Base-by-base conservation (phyloP, 2,797 vertebrate species). In the Hydrocynus forskahlii region DNA sequence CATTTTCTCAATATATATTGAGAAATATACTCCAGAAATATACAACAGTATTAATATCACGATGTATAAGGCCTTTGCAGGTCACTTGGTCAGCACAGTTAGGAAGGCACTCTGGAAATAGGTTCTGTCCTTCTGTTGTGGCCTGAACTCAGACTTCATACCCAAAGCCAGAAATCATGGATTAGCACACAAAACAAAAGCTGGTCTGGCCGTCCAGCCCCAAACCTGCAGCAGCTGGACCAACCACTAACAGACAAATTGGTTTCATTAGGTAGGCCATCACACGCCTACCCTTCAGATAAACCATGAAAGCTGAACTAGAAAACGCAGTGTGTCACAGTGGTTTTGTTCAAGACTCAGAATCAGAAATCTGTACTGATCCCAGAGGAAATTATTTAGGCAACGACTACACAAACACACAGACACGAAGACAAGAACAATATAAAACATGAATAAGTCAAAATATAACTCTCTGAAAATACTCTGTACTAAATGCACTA, bases 21-120 rank as follows among this genome's bases (percentile, higher is more conserved):
- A 35, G 2, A 35, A 35, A 35, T 35, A 35, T 35, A 35, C 35
- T 35, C 4, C 35, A 35, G 35, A 35, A 35, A 35, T 35, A 35
- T 35, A 35, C 35, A 35, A 35, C 35, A 35, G 35, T 35, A 35
- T 35, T 35, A 35, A 35, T 9, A 12, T 48, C 12, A 67, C 17
- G 7, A 14, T 19, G 45, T 54, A 0, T 80, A 73, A 43, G 19
- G 71, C 10, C 35, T 40, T 59, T 57, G 25, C 14, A 59, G 12
- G 35, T 9, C 54, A 48, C 35, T 66, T 13, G 17, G 62, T 62
- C 54, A 8, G 38, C 5, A 14, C 17, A 35, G 38, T 67, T 12
- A 74, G 21, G 17, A 29, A 12, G 63, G 10, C 62, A 67, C 19
- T 80, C 10, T 64, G 45, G 52, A 63, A 63, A 54, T 17, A 62